These are phyloP conservation scores for Epizoanthus fatuus DNA, from an alignment of 92 coral and sea anemone species.

Conservation along the genomic window DNA sequence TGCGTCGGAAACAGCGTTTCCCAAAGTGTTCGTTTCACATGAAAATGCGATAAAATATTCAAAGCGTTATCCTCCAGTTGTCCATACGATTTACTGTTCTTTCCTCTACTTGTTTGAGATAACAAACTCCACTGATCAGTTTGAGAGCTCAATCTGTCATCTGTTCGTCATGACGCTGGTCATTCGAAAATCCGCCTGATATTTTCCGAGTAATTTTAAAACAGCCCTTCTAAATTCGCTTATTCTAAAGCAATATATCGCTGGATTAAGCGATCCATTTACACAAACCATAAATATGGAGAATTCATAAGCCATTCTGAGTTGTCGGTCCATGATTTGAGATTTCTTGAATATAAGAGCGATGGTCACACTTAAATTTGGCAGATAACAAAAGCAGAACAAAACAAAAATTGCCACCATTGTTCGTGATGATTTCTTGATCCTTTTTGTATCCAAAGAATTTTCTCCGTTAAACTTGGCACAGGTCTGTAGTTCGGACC, in stretches of 20 bases:
- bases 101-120: too few species aligned
- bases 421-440: slow-evolving; percentile 31
- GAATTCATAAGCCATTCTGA: slow-evolving; percentile 33
- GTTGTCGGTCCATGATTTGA: slow-evolving; percentile 13
- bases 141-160: too few species aligned
- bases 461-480: neutral
- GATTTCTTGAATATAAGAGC: slow-evolving; percentile 39
- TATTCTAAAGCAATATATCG: slow-evolving; percentile 35
- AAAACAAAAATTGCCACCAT: slow-evolving; percentile 24
- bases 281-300: slow-evolving; percentile 39
- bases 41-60: too few species aligned
- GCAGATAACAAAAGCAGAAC: slow-evolving; percentile 32
- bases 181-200: slow-evolving; percentile 21
- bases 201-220: slow-evolving; percentile 1
- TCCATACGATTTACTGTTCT: too few species aligned
- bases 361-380: slow-evolving; percentile 27
- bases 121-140: neutral
- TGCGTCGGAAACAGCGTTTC: too few species aligned
- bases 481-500: slow-evolving; percentile 10
- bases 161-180: slow-evolving; percentile 5
- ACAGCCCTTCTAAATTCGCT: slow-evolving; percentile 42
- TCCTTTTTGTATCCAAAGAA: slow-evolving; percentile 28
- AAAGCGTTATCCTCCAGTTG: too few species aligned
- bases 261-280: slow-evolving; percentile 43
- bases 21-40: too few species aligned